Conservation (phyloP, 2,113 vertebrate species). For the Dolichallabes microphthalmus region DNA sequence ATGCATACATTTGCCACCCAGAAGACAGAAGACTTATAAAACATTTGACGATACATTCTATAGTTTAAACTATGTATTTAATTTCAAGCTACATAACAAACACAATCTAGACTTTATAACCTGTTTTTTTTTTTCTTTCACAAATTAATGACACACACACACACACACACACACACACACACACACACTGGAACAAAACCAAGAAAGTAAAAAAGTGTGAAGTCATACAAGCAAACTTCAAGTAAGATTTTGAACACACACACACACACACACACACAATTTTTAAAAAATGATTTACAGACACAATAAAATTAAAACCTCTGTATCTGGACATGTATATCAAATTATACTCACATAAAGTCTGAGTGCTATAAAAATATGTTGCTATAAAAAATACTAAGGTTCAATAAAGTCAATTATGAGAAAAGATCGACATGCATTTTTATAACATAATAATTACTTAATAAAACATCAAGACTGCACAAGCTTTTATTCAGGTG, state of each 20-base stretch:
- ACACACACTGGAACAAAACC: background rate
- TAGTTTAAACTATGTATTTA: too few relatives aligned
- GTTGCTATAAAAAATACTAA: background rate
- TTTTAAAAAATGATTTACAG: slow-evolving; percentile 5
- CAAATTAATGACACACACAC: too few relatives aligned
- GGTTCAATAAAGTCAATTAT: background rate
- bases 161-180: background rate
- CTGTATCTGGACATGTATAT: background rate
- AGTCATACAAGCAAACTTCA: too few relatives aligned
- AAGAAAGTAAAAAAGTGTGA: too few relatives aligned
- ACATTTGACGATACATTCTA: too few relatives aligned
- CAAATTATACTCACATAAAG: background rate
- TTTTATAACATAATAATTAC: background rate
- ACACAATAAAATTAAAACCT: background rate
- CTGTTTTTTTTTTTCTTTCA: too few relatives aligned
- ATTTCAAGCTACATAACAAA: too few relatives aligned
- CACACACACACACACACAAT: background rate
- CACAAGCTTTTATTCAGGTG: background rate
- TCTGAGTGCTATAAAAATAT: background rate
- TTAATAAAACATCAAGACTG: background rate
- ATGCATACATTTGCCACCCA: too few relatives aligned
- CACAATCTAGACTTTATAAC: too few relatives aligned
- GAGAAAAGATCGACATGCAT: background rate
- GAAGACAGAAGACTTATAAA: too few relatives aligned
- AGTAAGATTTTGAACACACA: background rate